phyloP scores from a whole-genome alignment of 2,888 invertebrate genomes.

The Rhorus exstirpatorius region DNA sequence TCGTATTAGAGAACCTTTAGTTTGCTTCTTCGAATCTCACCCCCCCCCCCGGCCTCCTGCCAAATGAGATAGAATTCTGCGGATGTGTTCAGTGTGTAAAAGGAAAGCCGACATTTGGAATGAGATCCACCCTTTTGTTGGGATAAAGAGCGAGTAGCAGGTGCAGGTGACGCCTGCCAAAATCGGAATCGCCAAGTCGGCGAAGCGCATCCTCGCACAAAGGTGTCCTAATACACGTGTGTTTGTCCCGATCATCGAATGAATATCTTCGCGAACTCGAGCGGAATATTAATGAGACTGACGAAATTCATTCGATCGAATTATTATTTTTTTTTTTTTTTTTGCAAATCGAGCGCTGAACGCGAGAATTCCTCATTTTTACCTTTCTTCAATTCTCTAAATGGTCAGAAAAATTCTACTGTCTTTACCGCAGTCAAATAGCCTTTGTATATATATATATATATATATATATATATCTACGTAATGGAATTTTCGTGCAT shows the following conservation, averaged over 20 bases:
- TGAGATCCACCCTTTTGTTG: conserved; percentile 34
- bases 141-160: conserved; percentile 46
- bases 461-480: no score
- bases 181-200: conserved; percentile 53
- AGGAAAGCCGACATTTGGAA: conserved; percentile 57
- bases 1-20: conserved; percentile 61
- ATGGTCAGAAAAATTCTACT: neutral
- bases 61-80: conserved; percentile 20
- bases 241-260: conserved; percentile 21
- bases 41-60: neutral
- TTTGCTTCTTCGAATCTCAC: conserved; percentile 42
- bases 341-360: neutral
- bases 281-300: conserved; percentile 54
- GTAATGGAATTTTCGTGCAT: no score
- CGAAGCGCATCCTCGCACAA: conserved; percentile 50
- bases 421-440: neutral
- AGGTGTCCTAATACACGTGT: conserved; percentile 56
- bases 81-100: conserved; percentile 26
- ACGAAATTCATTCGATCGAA: conserved; percentile 8
- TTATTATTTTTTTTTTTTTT: conserved; percentile 5
- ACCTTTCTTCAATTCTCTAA: neutral
- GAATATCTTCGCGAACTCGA: conserved; percentile 28
- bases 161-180: conserved; percentile 66
- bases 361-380: conserved; percentile 6
- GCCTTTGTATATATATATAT: no score